Evolutionary conservation across 2,888 invertebrate species (phyloP).

Genomic region (Eupithecia exiguata): DNA sequence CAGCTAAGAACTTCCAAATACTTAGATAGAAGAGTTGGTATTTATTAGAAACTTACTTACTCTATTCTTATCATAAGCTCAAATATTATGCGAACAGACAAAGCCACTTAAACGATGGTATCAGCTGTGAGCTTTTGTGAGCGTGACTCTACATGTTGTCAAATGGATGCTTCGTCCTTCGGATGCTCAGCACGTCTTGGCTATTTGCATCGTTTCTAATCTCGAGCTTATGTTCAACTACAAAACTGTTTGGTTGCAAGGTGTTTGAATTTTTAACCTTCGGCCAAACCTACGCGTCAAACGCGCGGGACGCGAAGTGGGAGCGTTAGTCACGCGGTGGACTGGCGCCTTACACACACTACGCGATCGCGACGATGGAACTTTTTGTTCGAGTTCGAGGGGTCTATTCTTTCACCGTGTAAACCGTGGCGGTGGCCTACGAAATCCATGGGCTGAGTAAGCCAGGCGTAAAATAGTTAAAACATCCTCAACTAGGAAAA

Average conservation of each 20-base stretch:
- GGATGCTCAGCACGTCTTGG: slow-evolving; percentile 19
- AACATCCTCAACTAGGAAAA: background rate
- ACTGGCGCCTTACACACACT: no score
- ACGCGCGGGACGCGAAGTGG: no score
- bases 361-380: no score
- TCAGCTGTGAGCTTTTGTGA: background rate
- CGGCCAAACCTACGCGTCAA: no score
- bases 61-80: background rate
- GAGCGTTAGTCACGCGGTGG: no score
- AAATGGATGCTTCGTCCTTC: slow-evolving; percentile 12
- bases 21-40: background rate
- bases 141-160: slow-evolving; percentile 2
- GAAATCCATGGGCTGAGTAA: background rate
- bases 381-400: no score
- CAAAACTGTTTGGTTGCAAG: background rate
- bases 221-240: slow-evolving; percentile 2
- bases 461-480: background rate
- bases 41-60: background rate
- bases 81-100: slow-evolving; percentile 3
- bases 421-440: no score
- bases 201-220: slow-evolving; percentile 18
- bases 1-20: background rate
- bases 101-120: background rate
- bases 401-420: no score
- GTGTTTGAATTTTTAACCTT: background rate